Base-by-base conservation (phyloP, 2,113 vertebrate species). In the Pomatostomus ruficeps region DNA sequence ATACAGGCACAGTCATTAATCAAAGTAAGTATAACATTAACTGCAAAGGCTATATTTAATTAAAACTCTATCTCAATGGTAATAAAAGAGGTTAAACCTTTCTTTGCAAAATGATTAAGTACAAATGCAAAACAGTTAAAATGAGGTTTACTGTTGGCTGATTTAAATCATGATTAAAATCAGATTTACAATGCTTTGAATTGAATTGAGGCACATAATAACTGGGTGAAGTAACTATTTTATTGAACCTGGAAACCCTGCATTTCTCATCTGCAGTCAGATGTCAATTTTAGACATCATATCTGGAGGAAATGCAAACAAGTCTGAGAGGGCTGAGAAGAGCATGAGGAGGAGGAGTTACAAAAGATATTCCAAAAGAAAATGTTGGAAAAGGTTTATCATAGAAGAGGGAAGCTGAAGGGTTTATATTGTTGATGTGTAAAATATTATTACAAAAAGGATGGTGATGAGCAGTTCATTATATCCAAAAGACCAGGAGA, bases 31-130 rank as follows among this genome's bases (percentile, higher is more conserved):
- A 67, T 91, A 93, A 86, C 83, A 66, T 76, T 88, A 92, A 92
- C 91, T 84, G 83, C 68, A 93, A 92, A 93, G 92, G 91, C 92
- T 93, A 92, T 77, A 92, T 95, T 95, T 97, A 97, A 97, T 96
- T 97, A 96, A 96, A 97, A 97, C 91, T 87, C 77, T 76, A 61
- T 88, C 92, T 92, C 86, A 95, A 5, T 68, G 65, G 94, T 89
- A 97, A 97, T 93, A 96, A 97, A 96, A 89, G 96, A 96, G 96
- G 92, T 93, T 96, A 96, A 97, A 93, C 84, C 95, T 96, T 96
- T 97, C 92, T 97, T 96, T 97, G 85, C 89, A 87, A 95, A 95
- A 95, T 93, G 86, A 96, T 93, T 97, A 97, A 97, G 93, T 92
- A 93, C 91, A 89, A 96, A 95, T 81, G 95, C 94, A 97, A 92